Evolutionary conservation across 2,797 vertebrate species (phyloP), one percentile per base, ranked within the genome.

Genomic region (Sebastes ruberrimus): DNA sequence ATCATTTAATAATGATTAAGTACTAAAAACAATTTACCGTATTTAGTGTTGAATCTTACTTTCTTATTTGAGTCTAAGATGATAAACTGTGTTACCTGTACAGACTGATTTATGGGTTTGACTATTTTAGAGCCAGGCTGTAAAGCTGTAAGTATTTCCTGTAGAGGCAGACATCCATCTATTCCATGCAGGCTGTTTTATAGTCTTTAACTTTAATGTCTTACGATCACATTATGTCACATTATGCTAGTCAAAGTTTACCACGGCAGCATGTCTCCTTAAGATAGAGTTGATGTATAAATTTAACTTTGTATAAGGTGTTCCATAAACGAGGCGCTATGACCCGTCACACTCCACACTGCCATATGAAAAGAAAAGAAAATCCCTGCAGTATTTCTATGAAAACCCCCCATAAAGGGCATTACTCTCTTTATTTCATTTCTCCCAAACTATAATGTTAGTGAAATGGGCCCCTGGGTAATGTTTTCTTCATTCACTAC

Each of bases 401-500:
- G 22, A 65, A 81, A 82, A 60, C 14, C 5, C 14, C 9, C 56
- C 14, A 67, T 72, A 33, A 84, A 69, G 64, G 46, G 7, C 30
- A 46, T 16, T 30, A 2, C 30, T 83, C 9, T 20, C 23, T 84
- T 46, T 52, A 35, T 76, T 66, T 79, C 4, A 28, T 49, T 11
- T 61, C 52, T 56, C 35, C 2, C 27, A 64, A 67, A 64, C 60
- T 25, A 49, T 73, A 3, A 25, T 38, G 20, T 86, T 1, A 9
- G 49, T 80, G 28, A 74, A 72, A 71, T 62, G 14, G 70, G 14
- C 61, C 52, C 23, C 13, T 74, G 55, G 5, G 23, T 69, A 22
- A 78, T 68, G 35, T 77, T 87, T 77, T 65, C 3, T 62, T 71
- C 25, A 33, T 70, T 72, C 59, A 76, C 53, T 42, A 16, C 18